These are phyloP conservation scores for Dasyprocta punctata DNA, from an alignment of 2,113 vertebrate genomes.

Conservation along the genomic window DNA sequence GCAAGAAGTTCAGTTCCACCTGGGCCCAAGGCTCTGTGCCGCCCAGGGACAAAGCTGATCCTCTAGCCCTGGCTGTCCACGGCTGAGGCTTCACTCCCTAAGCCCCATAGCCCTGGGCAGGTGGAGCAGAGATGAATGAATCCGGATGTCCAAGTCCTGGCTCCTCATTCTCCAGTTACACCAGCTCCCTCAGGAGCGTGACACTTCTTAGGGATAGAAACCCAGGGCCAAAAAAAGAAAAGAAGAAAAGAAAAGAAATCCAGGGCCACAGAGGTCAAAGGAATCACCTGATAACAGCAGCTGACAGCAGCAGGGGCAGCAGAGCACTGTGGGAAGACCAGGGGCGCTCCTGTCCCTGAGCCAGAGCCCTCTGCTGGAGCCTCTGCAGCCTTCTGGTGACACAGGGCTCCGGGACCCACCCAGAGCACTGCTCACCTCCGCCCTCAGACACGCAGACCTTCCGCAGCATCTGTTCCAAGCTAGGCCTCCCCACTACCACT, in stretches of 20 bases:
- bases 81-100: neutral
- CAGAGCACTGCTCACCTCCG: neutral
- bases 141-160: neutral
- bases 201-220: neutral
- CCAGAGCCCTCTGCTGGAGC: neutral
- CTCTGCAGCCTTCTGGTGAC: neutral
- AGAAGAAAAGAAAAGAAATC: neutral
- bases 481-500: neutral
- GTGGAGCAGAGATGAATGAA: neutral
- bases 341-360: neutral
- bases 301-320: no score
- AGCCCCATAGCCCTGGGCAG: accelerated
- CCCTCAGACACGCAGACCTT: neutral
- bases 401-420: no score
- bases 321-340: neutral
- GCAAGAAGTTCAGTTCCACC: no score
- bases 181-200: neutral
- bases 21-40: neutral
- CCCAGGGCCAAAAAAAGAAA: neutral
- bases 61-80: neutral
- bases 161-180: neutral
- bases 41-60: neutral
- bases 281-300: neutral
- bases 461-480: neutral
- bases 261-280: neutral